Percentiles rank a stretch among this genome's conserved stretches.
These are phyloP conservation scores for Maconellicoccus hirsutus DNA, from an alignment of 1,140 invertebrate genomes.

Conservation along the genomic window DNA sequence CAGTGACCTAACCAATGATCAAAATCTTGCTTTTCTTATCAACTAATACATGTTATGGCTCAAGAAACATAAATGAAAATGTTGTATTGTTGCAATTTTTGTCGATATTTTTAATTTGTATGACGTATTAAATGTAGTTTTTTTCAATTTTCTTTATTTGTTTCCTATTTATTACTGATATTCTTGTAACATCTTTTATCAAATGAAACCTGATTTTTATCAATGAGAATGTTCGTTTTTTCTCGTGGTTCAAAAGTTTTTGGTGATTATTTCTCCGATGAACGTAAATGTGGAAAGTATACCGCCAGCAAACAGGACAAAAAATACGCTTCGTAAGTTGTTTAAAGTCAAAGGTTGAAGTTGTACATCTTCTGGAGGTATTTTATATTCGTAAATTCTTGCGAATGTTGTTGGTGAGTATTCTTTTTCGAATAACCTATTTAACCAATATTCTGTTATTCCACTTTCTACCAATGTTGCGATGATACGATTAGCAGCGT, in stretches of 20 bases:
- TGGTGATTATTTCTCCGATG: neutral
- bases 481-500: constrained; percentile 12
- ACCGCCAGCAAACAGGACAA: neutral
- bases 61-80: too few relatives aligned
- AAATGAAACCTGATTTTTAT: too few relatives aligned
- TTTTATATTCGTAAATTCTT: constrained; percentile 23
- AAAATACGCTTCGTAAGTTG: constrained; percentile 8
- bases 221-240: too few relatives aligned
- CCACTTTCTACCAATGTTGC: constrained; percentile 20
- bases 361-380: neutral
- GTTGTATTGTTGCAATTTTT: too few relatives aligned
- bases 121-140: too few relatives aligned
- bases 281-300: neutral
- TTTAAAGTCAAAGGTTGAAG: neutral
- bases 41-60: too few relatives aligned
- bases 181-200: too few relatives aligned
- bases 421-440: constrained; percentile 12
- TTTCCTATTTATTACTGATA: too few relatives aligned
- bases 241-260: neutral
- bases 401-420: constrained; percentile 21
- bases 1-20: too few relatives aligned
- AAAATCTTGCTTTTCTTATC: too few relatives aligned
- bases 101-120: too few relatives aligned
- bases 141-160: too few relatives aligned
- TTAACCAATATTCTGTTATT: constrained; percentile 24